Conservation (phyloP, 2,888 invertebrate species). For the Pseudococcus viburni region DNA sequence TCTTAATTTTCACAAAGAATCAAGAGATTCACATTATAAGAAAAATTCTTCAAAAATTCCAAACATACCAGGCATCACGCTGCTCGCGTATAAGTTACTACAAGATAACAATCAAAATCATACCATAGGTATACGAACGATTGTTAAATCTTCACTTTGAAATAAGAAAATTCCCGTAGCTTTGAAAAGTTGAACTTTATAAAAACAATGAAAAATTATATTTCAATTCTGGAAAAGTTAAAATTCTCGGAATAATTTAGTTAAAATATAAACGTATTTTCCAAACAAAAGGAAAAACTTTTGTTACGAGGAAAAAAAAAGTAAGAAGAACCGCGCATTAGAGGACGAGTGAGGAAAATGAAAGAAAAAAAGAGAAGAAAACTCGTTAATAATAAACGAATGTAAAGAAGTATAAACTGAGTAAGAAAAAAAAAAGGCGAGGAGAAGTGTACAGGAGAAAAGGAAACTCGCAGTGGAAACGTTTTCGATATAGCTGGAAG, state of each 20-base stretch:
- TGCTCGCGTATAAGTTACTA: too few relatives aligned
- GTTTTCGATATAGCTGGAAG: constrained; percentile 56
- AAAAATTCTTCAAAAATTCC: too few relatives aligned
- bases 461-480: constrained; percentile 1
- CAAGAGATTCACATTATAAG: too few relatives aligned
- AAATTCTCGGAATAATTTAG: constrained; percentile 31
- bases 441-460: constrained; percentile 19
- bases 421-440: not conserved
- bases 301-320: not conserved
- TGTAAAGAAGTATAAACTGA: not conserved
- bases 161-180: not conserved
- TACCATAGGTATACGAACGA: too few relatives aligned
- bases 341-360: not conserved
- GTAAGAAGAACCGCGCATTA: not conserved
- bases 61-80: too few relatives aligned
- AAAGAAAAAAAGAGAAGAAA: not conserved
- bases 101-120: too few relatives aligned
- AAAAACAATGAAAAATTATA: constrained; percentile 22
- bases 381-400: constrained; percentile 55
- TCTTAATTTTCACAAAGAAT: too few relatives aligned
- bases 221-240: not conserved
- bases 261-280: constrained; percentile 25
- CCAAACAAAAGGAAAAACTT: constrained; percentile 23
- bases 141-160: not conserved
- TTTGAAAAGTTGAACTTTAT: not conserved